Percentiles rank a stretch among this genome's conserved stretches.
Evolutionary conservation across 1,140 invertebrate genomes (phyloP).

Genomic region (Anastrepha obliqua): DNA sequence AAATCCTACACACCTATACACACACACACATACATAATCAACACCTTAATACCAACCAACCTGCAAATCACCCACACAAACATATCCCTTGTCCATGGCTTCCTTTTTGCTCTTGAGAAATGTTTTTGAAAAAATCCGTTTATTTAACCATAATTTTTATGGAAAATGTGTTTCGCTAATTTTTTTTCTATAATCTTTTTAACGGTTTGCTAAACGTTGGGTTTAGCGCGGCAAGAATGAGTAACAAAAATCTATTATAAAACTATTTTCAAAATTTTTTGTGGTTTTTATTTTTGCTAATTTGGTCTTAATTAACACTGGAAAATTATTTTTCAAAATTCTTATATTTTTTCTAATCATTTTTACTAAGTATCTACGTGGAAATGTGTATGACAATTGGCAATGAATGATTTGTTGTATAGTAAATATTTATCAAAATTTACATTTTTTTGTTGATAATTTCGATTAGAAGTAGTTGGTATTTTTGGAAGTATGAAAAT

Average conservation of each 20-base stretch:
- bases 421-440: conserved; percentile 4
- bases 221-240: background rate
- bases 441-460: background rate
- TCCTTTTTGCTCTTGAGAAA: conserved; percentile 54
- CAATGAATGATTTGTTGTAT: conserved; percentile 25
- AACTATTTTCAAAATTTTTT: conserved; percentile 39
- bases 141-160: conserved; percentile 12
- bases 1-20: background rate
- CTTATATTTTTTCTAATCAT: background rate
- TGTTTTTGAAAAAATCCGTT: background rate
- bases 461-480: conserved; percentile 22
- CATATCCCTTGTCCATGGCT: conserved; percentile 60
- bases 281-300: conserved; percentile 6
- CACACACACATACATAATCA: background rate
- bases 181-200: background rate
- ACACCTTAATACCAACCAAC: background rate
- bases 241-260: background rate
- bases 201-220: background rate
- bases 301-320: conserved; percentile 33
- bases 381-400: conserved; percentile 35
- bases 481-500: background rate
- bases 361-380: conserved; percentile 1
- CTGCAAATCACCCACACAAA: background rate
- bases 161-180: background rate
- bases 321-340: conserved; percentile 40